phyloP scores from a whole-genome alignment of 1,140 invertebrate species.

The Akabosia matsudoensis region DNA sequence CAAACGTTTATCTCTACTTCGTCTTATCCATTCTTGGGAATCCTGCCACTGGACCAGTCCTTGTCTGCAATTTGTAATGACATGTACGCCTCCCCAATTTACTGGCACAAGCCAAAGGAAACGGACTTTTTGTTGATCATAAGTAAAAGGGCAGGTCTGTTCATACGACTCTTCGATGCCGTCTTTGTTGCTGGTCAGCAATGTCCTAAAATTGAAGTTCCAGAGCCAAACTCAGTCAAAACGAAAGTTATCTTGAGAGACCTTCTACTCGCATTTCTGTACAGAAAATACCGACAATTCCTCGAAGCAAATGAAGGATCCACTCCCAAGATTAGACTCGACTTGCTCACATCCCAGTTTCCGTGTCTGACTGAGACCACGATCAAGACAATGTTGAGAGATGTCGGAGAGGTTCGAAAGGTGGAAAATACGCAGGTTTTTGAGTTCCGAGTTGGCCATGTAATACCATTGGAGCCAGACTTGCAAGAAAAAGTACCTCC shows the following conservation, averaged over 20 bases:
- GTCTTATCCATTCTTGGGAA: slow-evolving; percentile 66
- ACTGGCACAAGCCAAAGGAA: slow-evolving; percentile 55
- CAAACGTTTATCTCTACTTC: slow-evolving; percentile 63
- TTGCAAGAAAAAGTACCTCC: slow-evolving; percentile 64
- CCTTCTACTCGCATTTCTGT: slow-evolving; percentile 59
- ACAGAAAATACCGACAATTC: slow-evolving; percentile 6
- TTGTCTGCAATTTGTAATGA: slow-evolving; percentile 65
- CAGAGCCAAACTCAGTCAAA: slow-evolving; percentile 66
- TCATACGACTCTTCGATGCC: slow-evolving; percentile 58
- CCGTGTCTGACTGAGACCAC: slow-evolving; percentile 61
- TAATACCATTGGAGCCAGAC: slow-evolving; percentile 65
- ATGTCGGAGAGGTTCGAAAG: slow-evolving; percentile 36
- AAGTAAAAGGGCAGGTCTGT: slow-evolving; percentile 54
- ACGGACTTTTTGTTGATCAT: slow-evolving; percentile 65
- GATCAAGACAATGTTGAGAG: slow-evolving; percentile 64
- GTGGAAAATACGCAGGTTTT: slow-evolving; percentile 42
- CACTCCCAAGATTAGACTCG: background rate
- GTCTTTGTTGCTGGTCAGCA: slow-evolving; percentile 63
- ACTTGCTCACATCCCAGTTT: slow-evolving; percentile 52
- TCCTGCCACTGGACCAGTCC: slow-evolving; percentile 58
- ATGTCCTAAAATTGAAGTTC: slow-evolving; percentile 65
- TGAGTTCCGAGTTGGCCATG: slow-evolving; percentile 60
- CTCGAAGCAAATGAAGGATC: slow-evolving; percentile 45
- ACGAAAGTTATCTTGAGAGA: slow-evolving; percentile 65
- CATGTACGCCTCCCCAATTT: slow-evolving; percentile 64